Base-by-base conservation (phyloP, 2,888 invertebrate species). In the Eupithecia tripunctaria region DNA sequence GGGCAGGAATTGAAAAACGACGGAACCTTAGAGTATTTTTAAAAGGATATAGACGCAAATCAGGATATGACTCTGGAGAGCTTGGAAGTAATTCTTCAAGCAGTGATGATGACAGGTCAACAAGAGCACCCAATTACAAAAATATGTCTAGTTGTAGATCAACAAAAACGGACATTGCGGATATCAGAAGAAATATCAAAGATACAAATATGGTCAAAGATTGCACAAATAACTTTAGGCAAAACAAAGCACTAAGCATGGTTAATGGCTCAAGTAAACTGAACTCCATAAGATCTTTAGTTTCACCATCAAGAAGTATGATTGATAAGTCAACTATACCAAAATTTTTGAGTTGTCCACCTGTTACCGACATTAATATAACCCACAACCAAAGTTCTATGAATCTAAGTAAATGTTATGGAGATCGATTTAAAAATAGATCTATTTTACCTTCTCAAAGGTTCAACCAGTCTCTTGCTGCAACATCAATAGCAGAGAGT, bases 11-110 rank as follows among this genome's bases (percentile, higher is more conserved):
- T 78, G 86, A 87, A 64, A 91, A 88, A 70, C 84, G 88, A 70
- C 82, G 88, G 65, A 90, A 89, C 41, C 78, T 82, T 27, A 85
- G 83, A 51, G 70, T 81, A 29, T 86, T 86, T 75, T 56, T 86
- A 0, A 91, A 87, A 81, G 78, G 81, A n/a, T 78, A 77, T 6
- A 80, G 82, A 72, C 81, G 82, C 38, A 86, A 79, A 79, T 87
- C 86, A 47, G 86, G 87, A 0, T 83, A 87, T 80, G 91, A 91
- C 74, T 92, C 92, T 0, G 91, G 89, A 8, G 91, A 91, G 18
- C 85, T 84, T 76, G 91, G 85, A 21, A 91, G 91, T 84, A 84
- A 89, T 77, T 92, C 92, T 29, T 91, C 93, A 32, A 91, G 90
- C 73, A 90, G 90, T 83, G 89, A 92, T 84, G 91, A 90, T 78